Conservation (phyloP, 2,113 vertebrate species). For the Phainopepla nitens region DNA sequence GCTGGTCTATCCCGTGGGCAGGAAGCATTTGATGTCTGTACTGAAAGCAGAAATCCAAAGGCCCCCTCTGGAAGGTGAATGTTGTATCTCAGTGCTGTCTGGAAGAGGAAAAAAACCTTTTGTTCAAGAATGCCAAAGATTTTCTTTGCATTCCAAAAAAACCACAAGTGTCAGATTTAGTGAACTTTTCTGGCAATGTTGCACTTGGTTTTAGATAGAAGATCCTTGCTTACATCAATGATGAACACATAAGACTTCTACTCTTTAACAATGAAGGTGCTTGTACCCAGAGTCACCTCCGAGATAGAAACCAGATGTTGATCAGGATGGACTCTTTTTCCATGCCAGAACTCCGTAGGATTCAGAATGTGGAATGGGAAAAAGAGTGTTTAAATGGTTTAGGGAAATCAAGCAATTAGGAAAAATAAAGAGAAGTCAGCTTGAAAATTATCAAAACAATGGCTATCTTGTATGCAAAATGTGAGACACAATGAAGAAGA, state of each 20-base stretch:
- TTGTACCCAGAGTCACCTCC: neutral
- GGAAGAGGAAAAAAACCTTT: neutral
- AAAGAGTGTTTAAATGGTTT: neutral
- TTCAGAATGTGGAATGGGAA: neutral
- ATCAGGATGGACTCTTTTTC: neutral
- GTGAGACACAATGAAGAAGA: neutral
- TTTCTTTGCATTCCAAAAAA: neutral
- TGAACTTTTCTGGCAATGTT: neutral
- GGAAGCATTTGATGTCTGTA: conserved; percentile 29
- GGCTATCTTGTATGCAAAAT: neutral
- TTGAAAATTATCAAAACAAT: neutral
- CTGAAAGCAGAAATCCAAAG: conserved; percentile 51
- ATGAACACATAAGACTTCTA: neutral
- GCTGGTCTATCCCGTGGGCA: neutral
- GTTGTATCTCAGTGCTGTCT: conserved; percentile 62
- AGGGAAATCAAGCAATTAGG: neutral
- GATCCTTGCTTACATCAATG: neutral
- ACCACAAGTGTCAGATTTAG: neutral
- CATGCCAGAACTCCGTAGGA: neutral
- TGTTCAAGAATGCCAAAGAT: neutral
- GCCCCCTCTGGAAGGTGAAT: conserved; percentile 41
- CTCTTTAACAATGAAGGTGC: neutral
- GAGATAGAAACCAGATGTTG: neutral
- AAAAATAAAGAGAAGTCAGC: neutral
- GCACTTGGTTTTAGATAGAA: neutral